Base-by-base conservation (phyloP, 2,797 vertebrate species). In the Gallinago nigripennis region DNA sequence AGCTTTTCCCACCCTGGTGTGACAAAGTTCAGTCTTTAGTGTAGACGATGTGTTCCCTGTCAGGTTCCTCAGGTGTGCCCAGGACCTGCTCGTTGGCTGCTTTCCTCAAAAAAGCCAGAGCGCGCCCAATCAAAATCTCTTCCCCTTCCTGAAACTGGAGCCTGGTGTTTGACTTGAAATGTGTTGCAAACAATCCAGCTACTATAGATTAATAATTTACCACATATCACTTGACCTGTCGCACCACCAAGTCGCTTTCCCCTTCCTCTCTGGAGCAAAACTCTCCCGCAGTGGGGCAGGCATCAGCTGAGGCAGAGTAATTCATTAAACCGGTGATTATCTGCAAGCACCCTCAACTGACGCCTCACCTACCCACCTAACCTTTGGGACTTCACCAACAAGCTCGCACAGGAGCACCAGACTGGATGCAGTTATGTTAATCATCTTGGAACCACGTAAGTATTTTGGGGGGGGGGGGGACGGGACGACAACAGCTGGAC, bases 31-130 rank as follows among this genome's bases (percentile, higher is more conserved):
- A 24, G 43, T 33, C 2, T 1, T 30, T 14, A 21, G 45, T 0
- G 0, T 35, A 61, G 43, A 23, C 0, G 0, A 7, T 1, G 1
- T 3, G 39, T 30, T 60, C n/a, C 16, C 31, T 3, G 5, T 51
- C 65, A 35, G 3, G 2, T 41, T 57, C 35, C 56, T 71, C 25
- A 9, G 53, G 41, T 35, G 39, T 17, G 37, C 58, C 48, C 61
- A 45, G 63, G n/a, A 57, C 68, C 54, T 28, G 17, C 58, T 76
- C 1, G 5, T 43, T 66, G 37, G 15, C 65, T 66, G 46, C 46
- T 73, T 73, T 63, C 61, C 57, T 78, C 37, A 28, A 56, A 87
- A 51, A 51, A 23, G 27, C 12, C 65, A 11, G 57, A 64, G 54
- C 5, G 0, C 0, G 1, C n/a, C 39, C 65, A 64, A 0, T 46